phyloP scores from a whole-genome alignment of 2,888 invertebrate species.

The Hypomecis atomaria region DNA sequence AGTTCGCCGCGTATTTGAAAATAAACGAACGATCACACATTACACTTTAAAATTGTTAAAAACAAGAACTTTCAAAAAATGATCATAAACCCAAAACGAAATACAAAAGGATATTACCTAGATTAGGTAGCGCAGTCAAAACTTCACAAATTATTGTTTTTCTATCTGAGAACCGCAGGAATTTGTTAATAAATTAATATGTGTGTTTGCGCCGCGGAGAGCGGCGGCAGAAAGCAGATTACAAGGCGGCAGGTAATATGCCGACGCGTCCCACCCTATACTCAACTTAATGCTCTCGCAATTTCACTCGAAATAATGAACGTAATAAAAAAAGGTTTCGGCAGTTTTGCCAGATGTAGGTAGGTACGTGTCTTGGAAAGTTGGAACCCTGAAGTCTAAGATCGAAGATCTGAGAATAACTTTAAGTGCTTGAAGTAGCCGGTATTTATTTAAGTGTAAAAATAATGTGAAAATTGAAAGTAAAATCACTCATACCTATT shows the following conservation, averaged over 20 bases:
- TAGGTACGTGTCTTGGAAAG: conserved; percentile 43
- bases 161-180: conserved; percentile 55
- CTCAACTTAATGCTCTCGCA: conserved; percentile 84
- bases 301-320: conserved; percentile 83
- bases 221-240: conserved; percentile 72
- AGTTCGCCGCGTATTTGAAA: conserved; percentile 5
- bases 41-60: conserved; percentile 11
- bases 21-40: conserved; percentile 21
- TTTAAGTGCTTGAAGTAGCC: background rate
- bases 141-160: conserved; percentile 34
- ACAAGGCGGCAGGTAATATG: conserved; percentile 78
- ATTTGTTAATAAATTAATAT: conserved; percentile 78
- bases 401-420: conserved; percentile 3
- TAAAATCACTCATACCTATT: no score
- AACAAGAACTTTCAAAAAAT: conserved; percentile 2
- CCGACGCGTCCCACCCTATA: conserved; percentile 80
- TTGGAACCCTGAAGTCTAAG: conserved; percentile 16
- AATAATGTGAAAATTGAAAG: no score
- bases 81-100: conserved; percentile 1
- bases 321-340: conserved; percentile 79
- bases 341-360: conserved; percentile 40
- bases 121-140: background rate
- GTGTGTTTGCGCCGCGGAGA: conserved; percentile 56
- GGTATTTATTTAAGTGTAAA: no score
- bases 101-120: background rate